Evolutionary conservation across 1,140 invertebrate species (phyloP).

Genomic region (Zaprionus tsacasi): DNA sequence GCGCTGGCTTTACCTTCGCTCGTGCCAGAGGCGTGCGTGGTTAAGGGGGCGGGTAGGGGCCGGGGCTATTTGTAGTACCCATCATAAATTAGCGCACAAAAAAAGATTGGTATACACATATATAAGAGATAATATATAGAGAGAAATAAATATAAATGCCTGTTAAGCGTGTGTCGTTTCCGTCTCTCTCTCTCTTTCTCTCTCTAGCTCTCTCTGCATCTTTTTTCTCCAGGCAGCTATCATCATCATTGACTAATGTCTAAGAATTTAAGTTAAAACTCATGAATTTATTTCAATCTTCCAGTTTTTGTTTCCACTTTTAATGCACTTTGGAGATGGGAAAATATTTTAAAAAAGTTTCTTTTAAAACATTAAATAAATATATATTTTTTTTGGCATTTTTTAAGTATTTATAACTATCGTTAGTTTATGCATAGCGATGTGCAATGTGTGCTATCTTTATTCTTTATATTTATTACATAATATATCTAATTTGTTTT

Average conservation of each 20-base stretch:
- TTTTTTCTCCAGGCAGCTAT: too few species aligned
- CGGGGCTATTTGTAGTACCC: conserved; percentile 22
- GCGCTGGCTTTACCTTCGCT: conserved; percentile 41
- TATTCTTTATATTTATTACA: too few species aligned
- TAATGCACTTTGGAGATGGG: not conserved
- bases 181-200: not conserved
- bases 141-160: conserved; percentile 67
- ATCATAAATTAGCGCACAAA: conserved; percentile 68
- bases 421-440: too few species aligned
- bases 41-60: not conserved
- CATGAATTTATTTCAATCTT: not conserved
- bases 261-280: not conserved
- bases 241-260: not conserved
- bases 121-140: conserved; percentile 29
- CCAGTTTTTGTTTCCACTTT: not conserved
- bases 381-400: too few species aligned
- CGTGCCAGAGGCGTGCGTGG: not conserved
- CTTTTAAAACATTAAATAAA: too few species aligned
- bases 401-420: not conserved
- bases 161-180: conserved; percentile 47
- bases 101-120: not conserved
- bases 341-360: not conserved
- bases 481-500: too few species aligned
- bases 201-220: not conserved
- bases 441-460: not conserved